Base-by-base conservation (phyloP, 2,113 vertebrate genomes). In the Glareola pratincola region DNA sequence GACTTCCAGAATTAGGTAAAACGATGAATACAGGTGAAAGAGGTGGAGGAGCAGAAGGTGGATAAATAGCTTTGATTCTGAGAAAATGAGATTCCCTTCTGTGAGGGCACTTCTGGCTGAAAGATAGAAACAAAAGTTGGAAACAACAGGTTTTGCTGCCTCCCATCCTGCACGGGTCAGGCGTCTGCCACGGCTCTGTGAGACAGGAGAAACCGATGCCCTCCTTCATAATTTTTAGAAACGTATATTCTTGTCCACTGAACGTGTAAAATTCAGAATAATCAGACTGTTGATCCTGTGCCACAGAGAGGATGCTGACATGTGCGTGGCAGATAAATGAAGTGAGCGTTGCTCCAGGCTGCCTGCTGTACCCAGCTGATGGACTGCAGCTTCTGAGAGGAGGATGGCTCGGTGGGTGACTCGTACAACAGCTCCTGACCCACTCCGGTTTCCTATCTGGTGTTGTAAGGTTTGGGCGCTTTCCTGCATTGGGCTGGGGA, bases 101-200 rank as follows among this genome's bases (percentile, higher is more conserved):
- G 4, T 4, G 50, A 41, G 56, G 16, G 32, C 2, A 4, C 19
- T 72, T 56, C 20, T 45, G 78, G 8, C 37, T 72, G 80, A 36
- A 32, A 57, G 17, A 0, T 5, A 5, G 64, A 27, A 19, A 11
- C 12, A 41, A 4, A 4, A 19, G 36, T 3, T 30, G 45, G 19
- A 8, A 34, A 6, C 10, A 23, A 8, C 17, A 57, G 50, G 29
- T 83, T 86, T 60, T 0, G 2, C 23, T 68, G 37, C 37, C 3
- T 60, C 11, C 39, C 29, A 1, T 15, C 19, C n/a, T 26, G 32
- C 0, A 0, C 0, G 1, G 56, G 23, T 34, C 12, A 7, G 54
- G 68, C 1, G 3, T 30, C 18, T 43, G 80, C 63, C 8, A 3
- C 2, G 3, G 50, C 62, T 23, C 24, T 5, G 9, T 1, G 20